phyloP scores from a whole-genome alignment of 2,113 vertebrate species.

The Corapipo altera region DNA sequence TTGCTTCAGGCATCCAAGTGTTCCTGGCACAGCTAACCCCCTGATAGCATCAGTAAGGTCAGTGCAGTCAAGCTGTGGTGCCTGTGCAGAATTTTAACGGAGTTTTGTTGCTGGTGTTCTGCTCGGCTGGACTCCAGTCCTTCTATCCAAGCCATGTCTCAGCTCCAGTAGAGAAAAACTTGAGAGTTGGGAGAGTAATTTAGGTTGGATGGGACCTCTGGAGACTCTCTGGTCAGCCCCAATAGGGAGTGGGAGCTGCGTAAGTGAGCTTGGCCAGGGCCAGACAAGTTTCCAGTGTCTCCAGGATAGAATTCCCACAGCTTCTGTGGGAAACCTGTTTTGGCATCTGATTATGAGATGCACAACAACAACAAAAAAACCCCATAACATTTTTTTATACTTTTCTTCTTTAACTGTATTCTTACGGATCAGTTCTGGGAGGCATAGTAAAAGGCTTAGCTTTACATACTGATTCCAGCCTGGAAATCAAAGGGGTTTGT shows the following conservation, averaged over 20 bases:
- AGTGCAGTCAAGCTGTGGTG: background rate
- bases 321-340: background rate
- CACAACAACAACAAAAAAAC: background rate
- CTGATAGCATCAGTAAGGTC: background rate
- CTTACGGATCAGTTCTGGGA: background rate
- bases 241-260: accelerated
- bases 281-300: background rate
- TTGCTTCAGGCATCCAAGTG: background rate
- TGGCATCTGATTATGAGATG: background rate
- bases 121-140: background rate
- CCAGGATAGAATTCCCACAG: background rate
- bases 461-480: background rate
- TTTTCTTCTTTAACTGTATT: background rate
- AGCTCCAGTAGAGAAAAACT: background rate
- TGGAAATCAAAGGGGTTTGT: background rate
- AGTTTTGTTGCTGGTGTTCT: background rate
- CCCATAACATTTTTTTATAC: background rate
- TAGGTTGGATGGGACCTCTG: background rate
- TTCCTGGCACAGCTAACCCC: background rate
- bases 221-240: background rate
- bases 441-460: background rate
- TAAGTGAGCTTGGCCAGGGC: background rate
- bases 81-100: background rate
- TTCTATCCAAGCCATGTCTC: background rate
- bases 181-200: background rate